These are phyloP conservation scores for Nomada ruficornis DNA, from an alignment of 2,888 invertebrate species.

Conservation along the genomic window DNA sequence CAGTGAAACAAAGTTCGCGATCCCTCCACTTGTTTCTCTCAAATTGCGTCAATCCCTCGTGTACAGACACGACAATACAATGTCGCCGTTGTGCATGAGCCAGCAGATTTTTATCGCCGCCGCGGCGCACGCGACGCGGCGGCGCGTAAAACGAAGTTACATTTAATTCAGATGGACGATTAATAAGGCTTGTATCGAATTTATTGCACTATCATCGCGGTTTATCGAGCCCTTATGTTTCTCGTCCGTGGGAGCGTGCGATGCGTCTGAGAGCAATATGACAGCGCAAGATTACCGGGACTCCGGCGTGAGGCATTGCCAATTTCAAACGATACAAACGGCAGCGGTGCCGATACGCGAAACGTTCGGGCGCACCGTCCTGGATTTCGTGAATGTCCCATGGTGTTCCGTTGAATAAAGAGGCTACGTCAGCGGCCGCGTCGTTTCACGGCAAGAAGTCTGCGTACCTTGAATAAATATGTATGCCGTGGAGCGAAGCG, in stretches of 20 bases:
- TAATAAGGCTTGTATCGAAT: conserved; percentile 30
- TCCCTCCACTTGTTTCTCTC: too few species aligned
- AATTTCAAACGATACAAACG: conserved; percentile 58
- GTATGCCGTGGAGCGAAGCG: conserved; percentile 66
- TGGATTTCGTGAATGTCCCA: conserved; percentile 67
- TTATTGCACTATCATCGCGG: conserved; percentile 42
- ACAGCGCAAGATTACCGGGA: conserved; percentile 54
- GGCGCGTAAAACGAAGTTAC: conserved; percentile 10
- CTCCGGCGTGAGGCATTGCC: conserved; percentile 56
- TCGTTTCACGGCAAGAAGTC: conserved; percentile 67
- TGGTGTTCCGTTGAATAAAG: conserved; percentile 61
- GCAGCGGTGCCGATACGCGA: conserved; percentile 58
- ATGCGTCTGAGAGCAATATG: conserved; percentile 37
- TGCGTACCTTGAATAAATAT: conserved; percentile 74
- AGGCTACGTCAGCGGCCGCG: conserved; percentile 65
- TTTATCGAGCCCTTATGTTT: conserved; percentile 36
- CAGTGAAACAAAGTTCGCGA: too few species aligned
- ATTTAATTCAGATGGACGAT: not conserved
- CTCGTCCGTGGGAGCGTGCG: not conserved
- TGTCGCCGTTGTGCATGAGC: not conserved
- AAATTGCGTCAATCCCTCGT: not conserved
- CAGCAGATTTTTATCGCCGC: not conserved
- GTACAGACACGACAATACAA: not conserved
- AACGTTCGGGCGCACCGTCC: conserved; percentile 54
- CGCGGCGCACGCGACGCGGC: not conserved